Evolutionary conservation across 2,797 vertebrate genomes (phyloP), one percentile per base, ranked within the genome.

Genomic region (Eulemur albifrons): DNA sequence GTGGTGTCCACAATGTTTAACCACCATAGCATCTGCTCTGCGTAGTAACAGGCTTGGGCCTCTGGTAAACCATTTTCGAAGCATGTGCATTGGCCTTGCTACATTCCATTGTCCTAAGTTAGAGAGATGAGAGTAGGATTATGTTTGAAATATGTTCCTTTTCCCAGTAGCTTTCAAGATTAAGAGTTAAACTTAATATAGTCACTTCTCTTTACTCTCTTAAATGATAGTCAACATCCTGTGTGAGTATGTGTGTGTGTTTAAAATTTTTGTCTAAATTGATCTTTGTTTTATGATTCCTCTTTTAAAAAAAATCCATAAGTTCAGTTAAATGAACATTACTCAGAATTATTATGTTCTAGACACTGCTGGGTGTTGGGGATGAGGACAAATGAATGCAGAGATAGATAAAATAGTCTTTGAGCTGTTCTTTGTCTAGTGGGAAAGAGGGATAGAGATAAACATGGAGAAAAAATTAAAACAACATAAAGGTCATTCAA

Each of bases 301-400:
- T 45, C n/a, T 25, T 50, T 40, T 21, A 82, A 63, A 43, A 75
- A 88, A 89, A 88, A 69, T 12, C 11, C 93, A 3, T 88, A 86
- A 67, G 11, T 94, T 90, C 72, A 80, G 4, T 81, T 92, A 52
- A 88, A 40, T 94, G 48, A 89, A 86, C 32, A 86, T 84, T 87
- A 61, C n/a, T 65, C 43, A 92, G 61, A 84, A 88, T 8, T 91
- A 59, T 4, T 30, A 30, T 65, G 30, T 57, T 72, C 23, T 80
- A 77, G 73, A 43, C 10, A 35, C 15, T 65, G 27, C 50, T 79
- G 25, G n/a, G 35, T 79, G 12, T 67, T 81, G 12, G 5, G 1
- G 40, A 5, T 32, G 9, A 83, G 38, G 30, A 25, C 7, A 79
- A 87, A 54, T 81, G 50, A 86, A 84, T 67, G 0, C 9, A 67